Evolutionary conservation across 2,797 vertebrate genomes (phyloP).

Genomic region (Eupleurogrammus muticus): DNA sequence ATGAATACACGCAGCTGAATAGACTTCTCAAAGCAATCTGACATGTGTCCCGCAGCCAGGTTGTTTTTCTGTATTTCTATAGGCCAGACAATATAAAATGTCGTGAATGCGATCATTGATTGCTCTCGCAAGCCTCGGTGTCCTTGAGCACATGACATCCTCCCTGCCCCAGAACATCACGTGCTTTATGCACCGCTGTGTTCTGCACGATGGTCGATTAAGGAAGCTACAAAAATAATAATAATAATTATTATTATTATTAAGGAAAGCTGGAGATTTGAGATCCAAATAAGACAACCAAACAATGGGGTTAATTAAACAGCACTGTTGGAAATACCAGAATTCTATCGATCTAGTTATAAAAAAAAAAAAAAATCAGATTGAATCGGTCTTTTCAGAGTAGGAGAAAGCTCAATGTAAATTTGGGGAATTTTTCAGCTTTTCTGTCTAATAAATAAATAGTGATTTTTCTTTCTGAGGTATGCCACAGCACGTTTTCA

Average conservation of each 20-base stretch:
- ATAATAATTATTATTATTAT: slow-evolving; percentile 11
- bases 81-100: slow-evolving; percentile 12
- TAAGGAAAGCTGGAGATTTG: slow-evolving; percentile 16
- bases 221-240: too few relatives aligned
- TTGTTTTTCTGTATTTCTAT: slow-evolving; percentile 34
- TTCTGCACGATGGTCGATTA: slow-evolving; percentile 35
- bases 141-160: slow-evolving; percentile 61
- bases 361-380: too few relatives aligned
- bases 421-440: too few relatives aligned
- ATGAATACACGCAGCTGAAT: slow-evolving; percentile 23
- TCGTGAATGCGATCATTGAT: slow-evolving; percentile 48
- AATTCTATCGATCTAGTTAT: background rate
- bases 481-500: too few relatives aligned
- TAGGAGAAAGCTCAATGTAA: background rate
- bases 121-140: slow-evolving; percentile 36
- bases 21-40: slow-evolving; percentile 14
- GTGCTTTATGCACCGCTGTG: slow-evolving; percentile 42
- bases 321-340: background rate
- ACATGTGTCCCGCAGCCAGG: background rate
- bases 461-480: background rate
- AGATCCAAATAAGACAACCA: slow-evolving; percentile 12
- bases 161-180: slow-evolving; percentile 43
- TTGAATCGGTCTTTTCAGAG: background rate
- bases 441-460: background rate
- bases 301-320: slow-evolving; percentile 18